phyloP scores from a whole-genome alignment of 2,113 vertebrate species.

The Atrichornis clamosus region DNA sequence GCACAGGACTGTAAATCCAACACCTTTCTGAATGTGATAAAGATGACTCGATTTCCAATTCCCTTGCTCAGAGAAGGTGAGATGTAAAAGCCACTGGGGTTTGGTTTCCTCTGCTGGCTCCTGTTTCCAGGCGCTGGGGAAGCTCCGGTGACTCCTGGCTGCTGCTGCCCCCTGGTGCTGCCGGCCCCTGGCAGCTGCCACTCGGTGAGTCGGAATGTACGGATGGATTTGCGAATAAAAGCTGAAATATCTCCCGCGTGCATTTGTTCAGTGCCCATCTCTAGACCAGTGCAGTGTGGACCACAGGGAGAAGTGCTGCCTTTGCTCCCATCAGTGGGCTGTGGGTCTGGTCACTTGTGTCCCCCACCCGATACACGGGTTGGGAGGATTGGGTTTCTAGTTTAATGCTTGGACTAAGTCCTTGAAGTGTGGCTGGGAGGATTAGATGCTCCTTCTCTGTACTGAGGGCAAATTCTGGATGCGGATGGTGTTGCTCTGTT shows the following conservation, averaged over 20 bases:
- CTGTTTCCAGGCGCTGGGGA: not conserved
- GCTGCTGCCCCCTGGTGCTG: conserved; percentile 59
- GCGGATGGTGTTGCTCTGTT: not conserved
- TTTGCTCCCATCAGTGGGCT: fast-evolving
- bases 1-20: not conserved
- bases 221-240: conserved; percentile 46
- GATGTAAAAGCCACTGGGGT: not conserved
- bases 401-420: not conserved
- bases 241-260: not conserved
- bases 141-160: not conserved
- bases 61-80: not conserved
- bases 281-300: fast-evolving
- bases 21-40: conserved; percentile 20
- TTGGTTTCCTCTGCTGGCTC: conserved; percentile 34
- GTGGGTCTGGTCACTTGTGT: fast-evolving
- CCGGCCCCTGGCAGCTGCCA: not conserved
- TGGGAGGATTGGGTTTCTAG: not conserved
- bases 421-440: not conserved
- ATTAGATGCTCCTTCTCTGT: not conserved
- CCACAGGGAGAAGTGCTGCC: not conserved
- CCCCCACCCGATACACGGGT: fast-evolving
- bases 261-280: not conserved
- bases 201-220: conserved; percentile 21
- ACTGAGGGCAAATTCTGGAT: fast-evolving
- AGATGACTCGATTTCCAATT: conserved; percentile 6